phyloP scores from a whole-genome alignment of 2,888 invertebrate genomes.

The Hirtodrosophila cameraria region DNA sequence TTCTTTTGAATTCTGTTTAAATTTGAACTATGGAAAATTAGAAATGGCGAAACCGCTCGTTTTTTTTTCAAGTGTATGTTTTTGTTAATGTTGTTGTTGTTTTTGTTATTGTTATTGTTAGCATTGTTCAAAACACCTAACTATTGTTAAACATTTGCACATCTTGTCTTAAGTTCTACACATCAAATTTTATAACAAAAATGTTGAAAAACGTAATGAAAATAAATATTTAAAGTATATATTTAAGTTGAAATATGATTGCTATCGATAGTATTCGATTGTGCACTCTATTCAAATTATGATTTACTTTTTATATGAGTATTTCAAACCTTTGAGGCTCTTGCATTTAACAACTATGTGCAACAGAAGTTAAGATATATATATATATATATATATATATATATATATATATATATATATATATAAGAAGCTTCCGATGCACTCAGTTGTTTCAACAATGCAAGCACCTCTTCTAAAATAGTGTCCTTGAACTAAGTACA shows the following conservation, averaged over 20 bases:
- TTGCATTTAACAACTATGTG: slow-evolving; percentile 59
- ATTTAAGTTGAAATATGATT: too few species aligned
- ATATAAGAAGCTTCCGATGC: background rate
- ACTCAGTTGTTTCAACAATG: slow-evolving; percentile 54
- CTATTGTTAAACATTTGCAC: too few species aligned
- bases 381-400: too few species aligned
- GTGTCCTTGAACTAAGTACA: slow-evolving; percentile 65
- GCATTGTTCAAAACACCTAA: too few species aligned
- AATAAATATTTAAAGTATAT: too few species aligned
- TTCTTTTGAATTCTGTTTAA: slow-evolving; percentile 20
- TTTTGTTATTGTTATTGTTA: slow-evolving; percentile 34
- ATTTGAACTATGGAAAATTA: slow-evolving; percentile 54
- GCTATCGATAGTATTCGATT: too few species aligned
- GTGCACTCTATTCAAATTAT: too few species aligned
- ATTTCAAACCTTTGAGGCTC: slow-evolving; percentile 60
- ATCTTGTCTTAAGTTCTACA: too few species aligned
- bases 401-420: too few species aligned
- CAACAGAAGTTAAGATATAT: background rate
- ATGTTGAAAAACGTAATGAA: too few species aligned
- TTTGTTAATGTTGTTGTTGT: slow-evolving; percentile 15
- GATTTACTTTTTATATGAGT: slow-evolving; percentile 39
- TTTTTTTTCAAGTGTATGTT: slow-evolving; percentile 14
- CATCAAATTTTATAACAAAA: too few species aligned
- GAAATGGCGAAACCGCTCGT: slow-evolving; percentile 53
- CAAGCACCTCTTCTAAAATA: slow-evolving; percentile 52